phyloP scores from a whole-genome alignment of 2,113 vertebrate species.

The Scortum barcoo region DNA sequence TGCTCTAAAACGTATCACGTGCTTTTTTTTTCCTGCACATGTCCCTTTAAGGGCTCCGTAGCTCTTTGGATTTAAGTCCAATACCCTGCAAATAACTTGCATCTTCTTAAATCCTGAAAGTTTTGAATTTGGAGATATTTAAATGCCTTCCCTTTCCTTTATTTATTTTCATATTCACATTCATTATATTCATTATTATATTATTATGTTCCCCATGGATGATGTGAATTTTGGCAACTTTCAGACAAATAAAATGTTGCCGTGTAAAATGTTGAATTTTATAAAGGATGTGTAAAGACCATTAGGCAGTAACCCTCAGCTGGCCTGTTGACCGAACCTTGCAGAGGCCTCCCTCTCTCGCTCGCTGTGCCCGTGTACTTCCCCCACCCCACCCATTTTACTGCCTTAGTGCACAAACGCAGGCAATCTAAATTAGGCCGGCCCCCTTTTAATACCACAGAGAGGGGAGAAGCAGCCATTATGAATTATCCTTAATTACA shows the following conservation, averaged over 20 bases:
- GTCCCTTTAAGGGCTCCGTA: too few relatives aligned
- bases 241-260: slow-evolving; percentile 25
- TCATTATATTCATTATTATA: neutral
- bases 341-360: slow-evolving; percentile 41
- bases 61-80: neutral
- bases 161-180: neutral
- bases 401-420: slow-evolving; percentile 82
- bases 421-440: slow-evolving; percentile 90
- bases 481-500: slow-evolving; percentile 99
- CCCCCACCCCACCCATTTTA: slow-evolving; percentile 81
- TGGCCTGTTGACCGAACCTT: slow-evolving; percentile 49
- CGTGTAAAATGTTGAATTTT: slow-evolving; percentile 34
- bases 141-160: neutral
- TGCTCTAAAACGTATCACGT: too few relatives aligned
- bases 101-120: neutral
- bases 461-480: slow-evolving; percentile 92
- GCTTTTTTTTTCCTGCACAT: too few relatives aligned
- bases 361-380: slow-evolving; percentile 29
- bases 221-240: slow-evolving; percentile 24
- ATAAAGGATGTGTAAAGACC: slow-evolving; percentile 49
- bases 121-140: neutral
- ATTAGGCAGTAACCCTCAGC: slow-evolving; percentile 29
- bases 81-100: neutral
- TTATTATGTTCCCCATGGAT: slow-evolving; percentile 6
- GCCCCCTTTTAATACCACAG: slow-evolving; percentile 85